Base-by-base conservation (phyloP, 2,797 vertebrate species). In the Tiaroga cobitis region DNA sequence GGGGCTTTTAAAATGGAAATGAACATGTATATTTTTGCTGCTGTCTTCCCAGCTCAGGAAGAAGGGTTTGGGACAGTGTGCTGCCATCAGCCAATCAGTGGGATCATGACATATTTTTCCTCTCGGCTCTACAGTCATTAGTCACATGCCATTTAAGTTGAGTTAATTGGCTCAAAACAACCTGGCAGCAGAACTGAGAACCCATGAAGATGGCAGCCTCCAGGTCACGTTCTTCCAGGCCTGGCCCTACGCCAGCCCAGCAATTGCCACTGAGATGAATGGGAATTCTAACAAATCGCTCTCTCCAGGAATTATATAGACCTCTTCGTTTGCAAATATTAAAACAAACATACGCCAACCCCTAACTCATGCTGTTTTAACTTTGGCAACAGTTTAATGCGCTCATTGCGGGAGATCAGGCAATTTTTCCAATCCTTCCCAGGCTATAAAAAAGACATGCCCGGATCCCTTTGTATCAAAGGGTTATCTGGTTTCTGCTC, bases 121-220 rank as follows among this genome's bases (percentile, higher is more conserved):
- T 54, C 80, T 70, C 8, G 32, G 46, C 67, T 26, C 46, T 37
- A n/a, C 67, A 51, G 67, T 70, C 80, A 81, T 69, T 39, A 70
- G 67, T 56, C 67, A 81, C 46, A 56, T 56, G 49, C 46, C 80
- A 59, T 81, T 81, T 19, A 81, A 72, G 32, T 81, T 81, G 67
- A 72, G 80, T 37, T 81, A 72, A 70, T 72, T 81, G 67, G 80
- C 49, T 72, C 80, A 72, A 72, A 81, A 72, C 67, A 81, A 56
- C 32, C 24, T 81, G 67, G 80, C 46, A 81, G 46, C 80, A 72
- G 49, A 72, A 54, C 21, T 59, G 67, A 69, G 65, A 21, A 11
- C 49, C 46, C 32, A 72, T 70, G 67, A 59, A 56, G 67, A 72
- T 56, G 43, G 46, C 46, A 54, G 67, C 51, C 67, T 69, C 46